A percentile compares a stretch with the other conserved stretches of the same genome.
These are phyloP conservation scores for Platorchestia sp. DNA, from an alignment of 1,140 invertebrate species.

Conservation along the genomic window DNA sequence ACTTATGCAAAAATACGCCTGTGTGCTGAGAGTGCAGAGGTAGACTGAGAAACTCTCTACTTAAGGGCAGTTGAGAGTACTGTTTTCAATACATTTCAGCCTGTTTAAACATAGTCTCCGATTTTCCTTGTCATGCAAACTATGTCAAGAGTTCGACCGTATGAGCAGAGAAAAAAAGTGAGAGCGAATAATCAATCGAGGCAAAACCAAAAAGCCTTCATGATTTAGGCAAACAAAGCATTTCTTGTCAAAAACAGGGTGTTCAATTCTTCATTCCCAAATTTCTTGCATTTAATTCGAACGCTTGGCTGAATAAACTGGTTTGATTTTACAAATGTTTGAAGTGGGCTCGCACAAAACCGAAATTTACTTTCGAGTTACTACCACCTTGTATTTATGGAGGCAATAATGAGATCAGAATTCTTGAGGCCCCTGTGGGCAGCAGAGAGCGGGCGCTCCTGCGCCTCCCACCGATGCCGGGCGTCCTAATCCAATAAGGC, in stretches of 20 bases:
- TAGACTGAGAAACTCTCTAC: neutral
- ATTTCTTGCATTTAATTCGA: neutral
- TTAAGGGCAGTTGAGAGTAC: neutral
- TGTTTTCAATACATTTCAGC: neutral
- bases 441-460: neutral
- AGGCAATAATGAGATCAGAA: neutral
- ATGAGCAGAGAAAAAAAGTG: too few species aligned
- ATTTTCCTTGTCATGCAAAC: too few species aligned
- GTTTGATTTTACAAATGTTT: neutral
- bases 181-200: too few species aligned
- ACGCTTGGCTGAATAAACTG: neutral
- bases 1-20: neutral
- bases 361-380: neutral
- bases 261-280: neutral
- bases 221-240: neutral
- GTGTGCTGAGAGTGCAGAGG: neutral
- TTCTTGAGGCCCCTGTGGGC: neutral
- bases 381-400: neutral
- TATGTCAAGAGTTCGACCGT: too few species aligned
- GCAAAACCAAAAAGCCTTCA: neutral
- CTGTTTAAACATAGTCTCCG: too few species aligned
- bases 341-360: neutral
- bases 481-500: conserved; percentile 45
- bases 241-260: neutral
- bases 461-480: neutral